Percentiles rank a stretch among this genome's conserved stretches.
These are phyloP conservation scores for Plagodis pulveraria DNA, from an alignment of 2,888 invertebrate genomes.

Conservation along the genomic window DNA sequence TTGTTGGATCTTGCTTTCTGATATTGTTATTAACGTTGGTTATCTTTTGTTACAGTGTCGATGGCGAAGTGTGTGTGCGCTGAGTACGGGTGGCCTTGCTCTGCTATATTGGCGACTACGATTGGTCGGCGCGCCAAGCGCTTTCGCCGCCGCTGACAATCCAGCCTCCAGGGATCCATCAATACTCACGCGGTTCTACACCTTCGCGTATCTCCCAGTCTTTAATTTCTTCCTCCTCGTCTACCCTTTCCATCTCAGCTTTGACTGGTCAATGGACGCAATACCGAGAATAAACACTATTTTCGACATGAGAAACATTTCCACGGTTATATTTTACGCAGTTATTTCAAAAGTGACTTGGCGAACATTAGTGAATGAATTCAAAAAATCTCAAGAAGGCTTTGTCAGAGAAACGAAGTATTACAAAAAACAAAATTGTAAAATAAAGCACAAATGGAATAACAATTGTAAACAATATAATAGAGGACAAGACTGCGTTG, in stretches of 20 bases:
- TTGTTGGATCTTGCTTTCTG: conserved; percentile 20
- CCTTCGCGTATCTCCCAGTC: conserved; percentile 96
- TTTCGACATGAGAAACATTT: conserved; percentile 91
- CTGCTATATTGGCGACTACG: conserved; percentile 91
- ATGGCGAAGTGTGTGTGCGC: conserved; percentile 88
- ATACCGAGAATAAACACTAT: conserved; percentile 93
- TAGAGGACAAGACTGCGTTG: conserved; percentile 70
- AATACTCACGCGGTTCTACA: conserved; percentile 92
- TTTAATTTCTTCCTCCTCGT: conserved; percentile 95
- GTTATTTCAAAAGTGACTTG: conserved; percentile 74
- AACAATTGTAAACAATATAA: conserved; percentile 71
- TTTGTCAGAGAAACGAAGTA: conserved; percentile 64
- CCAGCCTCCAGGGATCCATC: conserved; percentile 96
- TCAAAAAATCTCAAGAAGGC: conserved; percentile 66
- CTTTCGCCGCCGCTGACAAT: conserved; percentile 97
- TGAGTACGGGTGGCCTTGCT: conserved; percentile 87
- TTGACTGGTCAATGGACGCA: conserved; percentile 99
- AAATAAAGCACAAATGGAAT: conserved; percentile 76
- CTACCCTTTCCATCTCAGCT: conserved; percentile 95
- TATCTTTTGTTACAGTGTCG: conserved; percentile 86
- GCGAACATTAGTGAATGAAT: conserved; percentile 67
- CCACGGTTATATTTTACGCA: conserved; percentile 90
- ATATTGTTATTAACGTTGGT: conserved; percentile 4
- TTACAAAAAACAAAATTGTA: conserved; percentile 72
- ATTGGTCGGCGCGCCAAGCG: conserved; percentile 90